A percentile compares a stretch with the other conserved stretches of the same genome.
Conservation (phyloP, 2,888 invertebrate species). For the Thalpophila matura region DNA sequence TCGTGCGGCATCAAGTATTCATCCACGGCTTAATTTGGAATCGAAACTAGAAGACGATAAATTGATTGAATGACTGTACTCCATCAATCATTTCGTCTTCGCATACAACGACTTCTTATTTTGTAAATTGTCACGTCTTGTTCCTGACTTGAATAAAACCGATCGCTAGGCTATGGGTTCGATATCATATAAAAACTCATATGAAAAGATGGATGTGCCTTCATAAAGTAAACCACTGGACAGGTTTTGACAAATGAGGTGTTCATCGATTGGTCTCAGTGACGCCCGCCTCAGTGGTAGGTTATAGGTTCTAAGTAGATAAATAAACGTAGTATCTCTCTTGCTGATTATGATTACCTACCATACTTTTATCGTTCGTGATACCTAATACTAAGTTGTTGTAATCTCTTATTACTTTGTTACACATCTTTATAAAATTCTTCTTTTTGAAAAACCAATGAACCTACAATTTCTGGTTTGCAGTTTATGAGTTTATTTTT, state of each 20-base stretch:
- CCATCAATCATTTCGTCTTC: slow-evolving; percentile 26
- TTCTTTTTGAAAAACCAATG: no score
- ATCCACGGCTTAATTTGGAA: slow-evolving; percentile 23
- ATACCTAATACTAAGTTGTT: neutral
- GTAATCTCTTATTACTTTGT: no score
- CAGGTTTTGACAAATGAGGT: slow-evolving; percentile 46
- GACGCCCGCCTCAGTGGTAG: neutral
- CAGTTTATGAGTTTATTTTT: no score
- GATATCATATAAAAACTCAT: slow-evolving; percentile 9
- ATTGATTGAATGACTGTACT: slow-evolving; percentile 16
- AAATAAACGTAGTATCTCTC: neutral
- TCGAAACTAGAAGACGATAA: neutral
- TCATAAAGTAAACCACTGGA: slow-evolving; percentile 34
- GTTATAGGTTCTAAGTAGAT: neutral
- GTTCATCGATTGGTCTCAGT: slow-evolving; percentile 33
- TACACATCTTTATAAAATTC: no score
- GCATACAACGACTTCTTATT: neutral
- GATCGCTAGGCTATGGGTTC: slow-evolving; percentile 6
- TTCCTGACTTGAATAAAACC: neutral
- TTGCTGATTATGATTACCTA: neutral
- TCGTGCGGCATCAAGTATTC: slow-evolving; percentile 25
- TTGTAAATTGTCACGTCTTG: slow-evolving; percentile 23
- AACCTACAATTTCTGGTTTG: no score
- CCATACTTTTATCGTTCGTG: neutral
- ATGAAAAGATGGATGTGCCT: slow-evolving; percentile 32